Percentiles rank a stretch among this genome's conserved stretches.
These are phyloP conservation scores for Xylota segnis DNA, from an alignment of 2,888 invertebrate species.

Conservation along the genomic window DNA sequence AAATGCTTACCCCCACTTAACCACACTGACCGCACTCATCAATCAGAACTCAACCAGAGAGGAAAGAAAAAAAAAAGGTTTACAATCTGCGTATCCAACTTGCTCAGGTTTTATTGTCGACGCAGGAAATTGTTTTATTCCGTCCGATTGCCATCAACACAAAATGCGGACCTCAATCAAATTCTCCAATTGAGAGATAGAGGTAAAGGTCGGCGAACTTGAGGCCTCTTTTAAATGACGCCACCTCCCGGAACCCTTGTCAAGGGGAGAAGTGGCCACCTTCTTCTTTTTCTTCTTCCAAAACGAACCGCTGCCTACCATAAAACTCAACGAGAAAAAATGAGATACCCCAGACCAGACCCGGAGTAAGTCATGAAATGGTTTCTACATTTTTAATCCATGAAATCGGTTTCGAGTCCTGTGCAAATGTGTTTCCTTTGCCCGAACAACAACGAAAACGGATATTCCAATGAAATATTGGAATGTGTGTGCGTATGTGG, in stretches of 20 bases:
- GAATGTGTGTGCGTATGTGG: constrained; percentile 2
- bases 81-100: constrained; percentile 17
- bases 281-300: background rate
- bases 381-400: constrained; percentile 68
- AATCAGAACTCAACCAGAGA: constrained; percentile 8
- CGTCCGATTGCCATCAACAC: constrained; percentile 49
- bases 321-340: constrained; percentile 25
- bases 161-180: constrained; percentile 53
- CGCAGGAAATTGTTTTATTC: constrained; percentile 66
- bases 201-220: constrained; percentile 41
- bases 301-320: background rate
- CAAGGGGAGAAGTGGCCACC: constrained; percentile 12
- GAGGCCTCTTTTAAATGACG: constrained; percentile 44
- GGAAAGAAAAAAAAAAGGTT: constrained; percentile 14
- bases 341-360: background rate
- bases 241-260: constrained; percentile 28
- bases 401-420: constrained; percentile 63
- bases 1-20: constrained; percentile 20
- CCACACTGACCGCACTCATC: constrained; percentile 33
- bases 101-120: constrained; percentile 35
- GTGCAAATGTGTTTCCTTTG: constrained; percentile 20
- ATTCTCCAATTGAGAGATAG: constrained; percentile 41
- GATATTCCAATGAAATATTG: constrained; percentile 48
- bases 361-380: constrained; percentile 45
- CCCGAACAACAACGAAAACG: constrained; percentile 9